Base-by-base conservation (phyloP, 2,113 vertebrate species). In the Epinephelus cyanopodus region DNA sequence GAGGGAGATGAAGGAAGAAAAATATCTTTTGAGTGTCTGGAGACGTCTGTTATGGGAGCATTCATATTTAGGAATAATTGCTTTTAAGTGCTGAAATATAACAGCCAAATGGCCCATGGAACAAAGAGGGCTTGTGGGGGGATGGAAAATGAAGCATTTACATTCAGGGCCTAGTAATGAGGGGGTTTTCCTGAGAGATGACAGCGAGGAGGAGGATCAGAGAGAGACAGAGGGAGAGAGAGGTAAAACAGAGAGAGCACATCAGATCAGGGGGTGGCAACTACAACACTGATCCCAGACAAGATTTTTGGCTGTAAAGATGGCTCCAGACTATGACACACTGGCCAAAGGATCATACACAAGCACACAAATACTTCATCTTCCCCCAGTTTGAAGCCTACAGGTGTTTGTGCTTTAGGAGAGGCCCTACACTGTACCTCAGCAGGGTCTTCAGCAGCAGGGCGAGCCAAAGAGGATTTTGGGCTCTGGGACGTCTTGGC, bases 111-210 rank as follows among this genome's bases (percentile, higher is more conserved):
- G 68, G 90, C 84, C 88, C 45, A 0, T 71, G 87, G 92, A 94
- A 95, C 91, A 95, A 93, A 94, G 93, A 79, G 6, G 75, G 61
- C 70, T 86, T 93, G 90, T 89, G 79, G 87, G 87, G 83, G 87
- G 86, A 76, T 70, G 82, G 85, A 89, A 91, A 93, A 93, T 87
- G 57, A 86, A 89, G 83, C 81, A 85, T 90, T 92, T 91, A 86
- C 79, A 93, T 90, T 91, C 64, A 81, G 85, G 81, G 79, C 65
- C 62, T 85, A 37, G 82, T 94, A 94, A 94, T 92, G 89, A 93
- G 89, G 92, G 93, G 93, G 88, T 89, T 95, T 95, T 94, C 92
- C 93, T 93, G 81, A 87, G 56, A 94, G 87, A 91, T 93, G 94
- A 93, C 93, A 94, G 89, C 23, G 50, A 92, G 74, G 86, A 88